Evolutionary conservation across 2,113 vertebrate species (phyloP).

Genomic region (Phodopus roborovskii): DNA sequence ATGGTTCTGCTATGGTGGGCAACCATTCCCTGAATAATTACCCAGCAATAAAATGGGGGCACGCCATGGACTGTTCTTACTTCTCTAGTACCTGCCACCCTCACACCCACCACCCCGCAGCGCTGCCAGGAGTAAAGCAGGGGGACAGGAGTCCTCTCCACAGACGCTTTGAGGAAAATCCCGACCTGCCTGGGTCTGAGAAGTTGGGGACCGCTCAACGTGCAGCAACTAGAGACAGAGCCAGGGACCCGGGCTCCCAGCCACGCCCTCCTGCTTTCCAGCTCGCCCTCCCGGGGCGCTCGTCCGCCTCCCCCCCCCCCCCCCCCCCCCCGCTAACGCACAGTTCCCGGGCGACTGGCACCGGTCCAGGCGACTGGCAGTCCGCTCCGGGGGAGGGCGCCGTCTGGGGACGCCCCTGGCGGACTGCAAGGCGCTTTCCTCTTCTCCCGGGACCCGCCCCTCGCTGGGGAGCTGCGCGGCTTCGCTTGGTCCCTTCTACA

Average conservation of each 20-base stretch:
- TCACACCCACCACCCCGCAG: not conserved
- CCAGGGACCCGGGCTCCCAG: not conserved
- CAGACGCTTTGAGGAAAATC: not conserved
- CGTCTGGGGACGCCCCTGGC: not conserved
- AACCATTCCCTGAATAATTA: not conserved
- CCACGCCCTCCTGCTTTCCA: not conserved
- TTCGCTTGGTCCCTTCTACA: not conserved
- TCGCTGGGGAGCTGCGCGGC: not conserved
- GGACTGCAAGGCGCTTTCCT: not conserved
- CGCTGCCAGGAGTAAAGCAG: not conserved
- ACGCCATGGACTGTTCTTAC: not conserved
- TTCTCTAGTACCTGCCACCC: not conserved
- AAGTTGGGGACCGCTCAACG: not conserved
- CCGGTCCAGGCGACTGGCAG: not conserved
- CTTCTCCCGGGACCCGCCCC: not conserved
- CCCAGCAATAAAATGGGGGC: not conserved
- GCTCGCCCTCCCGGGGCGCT: not conserved
- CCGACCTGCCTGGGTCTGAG: not conserved
- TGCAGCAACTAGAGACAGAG: not conserved
- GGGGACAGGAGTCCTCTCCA: not conserved
- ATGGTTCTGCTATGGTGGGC: not conserved
- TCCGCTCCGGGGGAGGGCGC: not conserved
- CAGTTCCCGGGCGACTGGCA: not conserved
- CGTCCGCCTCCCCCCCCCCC: not conserved
- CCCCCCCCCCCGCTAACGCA: not conserved